Conservation (phyloP, 2,113 vertebrate genomes). For the Centropus unirufus region DNA sequence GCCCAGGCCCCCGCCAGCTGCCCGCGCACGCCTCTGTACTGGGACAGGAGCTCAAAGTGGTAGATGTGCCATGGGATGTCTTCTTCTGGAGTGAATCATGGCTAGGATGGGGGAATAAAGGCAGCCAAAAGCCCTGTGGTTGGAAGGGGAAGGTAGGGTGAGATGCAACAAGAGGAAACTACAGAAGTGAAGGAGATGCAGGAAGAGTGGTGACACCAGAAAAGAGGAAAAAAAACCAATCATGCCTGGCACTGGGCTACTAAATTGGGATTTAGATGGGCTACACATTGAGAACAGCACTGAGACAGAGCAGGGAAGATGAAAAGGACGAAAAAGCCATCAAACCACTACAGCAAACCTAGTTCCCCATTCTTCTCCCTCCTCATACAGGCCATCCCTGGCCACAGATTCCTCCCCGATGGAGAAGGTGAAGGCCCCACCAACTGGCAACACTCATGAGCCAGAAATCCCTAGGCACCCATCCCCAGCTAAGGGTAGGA, state of each 20-base stretch:
- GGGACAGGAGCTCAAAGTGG: neutral
- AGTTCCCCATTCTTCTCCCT: neutral
- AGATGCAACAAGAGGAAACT: neutral
- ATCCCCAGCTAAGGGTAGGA: neutral
- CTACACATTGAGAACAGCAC: neutral
- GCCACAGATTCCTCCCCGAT: neutral
- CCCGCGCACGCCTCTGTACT: neutral
- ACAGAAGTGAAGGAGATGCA: neutral
- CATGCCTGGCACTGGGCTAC: neutral
- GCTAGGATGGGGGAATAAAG: neutral
- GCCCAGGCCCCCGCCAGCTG: neutral
- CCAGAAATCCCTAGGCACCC: neutral
- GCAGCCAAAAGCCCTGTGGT: neutral
- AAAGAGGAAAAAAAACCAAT: neutral
- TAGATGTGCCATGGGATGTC: neutral
- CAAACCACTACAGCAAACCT: neutral
- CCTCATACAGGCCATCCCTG: neutral
- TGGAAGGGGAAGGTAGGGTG: neutral
- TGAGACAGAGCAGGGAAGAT: neutral
- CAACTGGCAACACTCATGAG: neutral
- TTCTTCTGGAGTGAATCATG: neutral
- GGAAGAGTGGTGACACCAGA: fast-evolving
- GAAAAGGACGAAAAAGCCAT: neutral
- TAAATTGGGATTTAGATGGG: too few relatives aligned
- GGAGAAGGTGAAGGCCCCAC: neutral